Evolutionary conservation across 2,113 vertebrate genomes (phyloP), one percentile per base, ranked within the genome.

Genomic region (Pavo muticus): DNA sequence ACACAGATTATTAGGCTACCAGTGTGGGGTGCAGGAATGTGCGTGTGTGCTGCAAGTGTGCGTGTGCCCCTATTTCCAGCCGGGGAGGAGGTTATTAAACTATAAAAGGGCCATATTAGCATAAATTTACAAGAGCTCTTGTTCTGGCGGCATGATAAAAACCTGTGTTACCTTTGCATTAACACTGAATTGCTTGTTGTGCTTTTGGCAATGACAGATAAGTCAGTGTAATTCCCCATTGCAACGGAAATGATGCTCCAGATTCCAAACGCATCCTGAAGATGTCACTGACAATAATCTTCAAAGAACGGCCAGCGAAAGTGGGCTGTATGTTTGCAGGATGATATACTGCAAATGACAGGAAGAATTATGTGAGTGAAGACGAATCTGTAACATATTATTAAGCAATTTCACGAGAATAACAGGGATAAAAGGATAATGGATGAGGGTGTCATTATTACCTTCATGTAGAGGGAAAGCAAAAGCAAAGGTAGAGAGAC

Each of bases 381-480:
- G 99, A 98, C 98, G 98, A 99, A 99, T 99, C 98, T 99, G 99
- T 98, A 98, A 98, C 98, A 98, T 99, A 98, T 99, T 99, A 99
- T 99, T 99, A 99, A 99, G 98, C 98, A 98, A 99, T 99, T 99
- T 98, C 98, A 98, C 78, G 98, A 98, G 98, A 99, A 99, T 99
- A 99, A 98, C 98, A 97, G 98, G 98, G 98, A 99, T 99, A 99
- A 99, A 98, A 98, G 99, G 98, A 98, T 99, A 99, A 99, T 99
- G 98, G 99, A 99, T 99, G 99, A 98, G 98, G 98, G 98, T 98
- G 98, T 98, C 98, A 98, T 99, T 98, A 98, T 98, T 98, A 98
- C 98, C 98, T 98, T 97, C 98, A 98, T 98, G 98, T 98, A 97
- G 98, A 98, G 98, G 98, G 98, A 98, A 98, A 98, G 97, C 98